These are phyloP conservation scores for Luffia ferchaultella DNA, from an alignment of 2,888 invertebrate species.

Conservation along the genomic window DNA sequence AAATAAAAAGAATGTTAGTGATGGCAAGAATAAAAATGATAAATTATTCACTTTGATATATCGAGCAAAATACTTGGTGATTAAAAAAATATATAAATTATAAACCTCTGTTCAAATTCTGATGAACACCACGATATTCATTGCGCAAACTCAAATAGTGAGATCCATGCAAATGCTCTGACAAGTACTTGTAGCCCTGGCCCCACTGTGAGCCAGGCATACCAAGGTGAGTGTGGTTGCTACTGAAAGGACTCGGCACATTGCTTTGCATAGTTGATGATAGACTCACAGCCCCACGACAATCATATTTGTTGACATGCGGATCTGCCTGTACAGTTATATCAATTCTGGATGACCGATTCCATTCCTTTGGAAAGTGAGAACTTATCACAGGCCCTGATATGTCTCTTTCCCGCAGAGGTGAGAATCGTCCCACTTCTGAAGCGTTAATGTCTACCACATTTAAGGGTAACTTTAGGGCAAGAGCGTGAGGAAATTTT, in stretches of 20 bases:
- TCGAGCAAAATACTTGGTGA: no score
- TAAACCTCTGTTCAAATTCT: constrained; percentile 37
- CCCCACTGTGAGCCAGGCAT: constrained; percentile 81
- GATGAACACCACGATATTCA: constrained; percentile 38
- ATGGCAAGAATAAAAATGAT: background rate
- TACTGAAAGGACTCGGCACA: constrained; percentile 74
- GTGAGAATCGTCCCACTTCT: constrained; percentile 72
- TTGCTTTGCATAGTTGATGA: constrained; percentile 79
- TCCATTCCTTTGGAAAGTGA: constrained; percentile 34
- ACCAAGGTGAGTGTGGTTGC: constrained; percentile 71
- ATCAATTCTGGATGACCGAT: constrained; percentile 29
- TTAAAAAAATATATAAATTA: constrained; percentile 9
- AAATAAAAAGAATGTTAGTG: constrained; percentile 18
- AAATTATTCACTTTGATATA: background rate
- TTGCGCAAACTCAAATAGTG: constrained; percentile 69
- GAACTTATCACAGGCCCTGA: constrained; percentile 66
- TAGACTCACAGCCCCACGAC: constrained; percentile 70
- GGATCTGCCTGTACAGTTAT: constrained; percentile 54
- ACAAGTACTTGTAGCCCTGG: constrained; percentile 73
- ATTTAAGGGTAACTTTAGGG: constrained; percentile 68
- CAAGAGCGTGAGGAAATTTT: constrained; percentile 60
- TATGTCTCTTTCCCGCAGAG: constrained; percentile 70
- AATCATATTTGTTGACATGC: constrained; percentile 73
- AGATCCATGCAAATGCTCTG: constrained; percentile 71
- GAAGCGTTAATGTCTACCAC: constrained; percentile 70